Evolutionary conservation across 2,888 invertebrate genomes (phyloP), one percentile per base, ranked within the genome.

Genomic region (Lottia gigantea): DNA sequence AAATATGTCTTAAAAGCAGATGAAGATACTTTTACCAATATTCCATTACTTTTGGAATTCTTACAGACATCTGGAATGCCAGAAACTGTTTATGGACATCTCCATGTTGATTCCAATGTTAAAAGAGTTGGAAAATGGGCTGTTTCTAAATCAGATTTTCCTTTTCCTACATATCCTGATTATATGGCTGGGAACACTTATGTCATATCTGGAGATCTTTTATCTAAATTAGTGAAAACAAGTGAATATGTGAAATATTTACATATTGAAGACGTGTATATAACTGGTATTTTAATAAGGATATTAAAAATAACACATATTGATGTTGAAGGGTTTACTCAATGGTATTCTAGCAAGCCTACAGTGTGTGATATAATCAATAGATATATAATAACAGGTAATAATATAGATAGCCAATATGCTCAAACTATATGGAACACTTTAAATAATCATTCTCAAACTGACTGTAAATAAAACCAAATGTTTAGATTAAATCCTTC

Each of bases 101-200:
- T 55, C 8, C 23, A 55, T 55, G 19, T 23, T 12, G 55, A 55
- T 19, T 55, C 55, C 11, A 19, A 19, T 55, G 55, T 55, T 8
- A 55, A 55, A 55, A 55, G 55, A 55, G 55, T 55, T 2, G 55
- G 55, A 23, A 55, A 55, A 55, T 55, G 55, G 55, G 55, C 55
- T 8, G 55, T 55, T 55, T 23, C 55, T 55, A 55, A 55, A 55
- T 23, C 55, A 19, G 19, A 23, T 11, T 55, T 55, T 55, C 55
- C 55, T 23, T 23, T 23, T 14, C 55, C 19, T 6, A 55, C 55
- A 55, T 55, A 55, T 55, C 55, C 55, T 19, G 55, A 55, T 4
- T 55, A 55, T 23, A 55, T 55, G 55, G 55, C 55, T 11, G 55
- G 55, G 19, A 55, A 55, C 19, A 55, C 55, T 23, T 55, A 55